phyloP scores from a whole-genome alignment of 2,797 vertebrate species.

The Diceros bicornis region DNA sequence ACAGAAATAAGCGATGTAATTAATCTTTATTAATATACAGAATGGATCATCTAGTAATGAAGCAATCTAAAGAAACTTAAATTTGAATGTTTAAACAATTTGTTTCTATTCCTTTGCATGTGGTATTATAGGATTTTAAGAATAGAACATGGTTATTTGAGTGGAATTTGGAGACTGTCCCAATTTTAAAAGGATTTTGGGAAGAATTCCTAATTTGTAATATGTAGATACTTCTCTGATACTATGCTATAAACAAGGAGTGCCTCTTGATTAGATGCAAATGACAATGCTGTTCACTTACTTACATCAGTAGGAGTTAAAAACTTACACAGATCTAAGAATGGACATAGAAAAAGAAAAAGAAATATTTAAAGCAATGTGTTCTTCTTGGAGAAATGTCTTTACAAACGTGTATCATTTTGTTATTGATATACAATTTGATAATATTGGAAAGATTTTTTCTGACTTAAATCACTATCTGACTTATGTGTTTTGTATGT shows the following conservation, averaged over 20 bases:
- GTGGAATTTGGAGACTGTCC: background rate
- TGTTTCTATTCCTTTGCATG: constrained; percentile 30
- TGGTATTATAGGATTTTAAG: background rate
- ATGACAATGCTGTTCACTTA: background rate
- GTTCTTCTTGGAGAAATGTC: background rate
- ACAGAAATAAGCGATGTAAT: constrained; percentile 53
- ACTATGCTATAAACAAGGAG: background rate
- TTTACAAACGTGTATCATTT: background rate
- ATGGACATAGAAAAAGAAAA: background rate
- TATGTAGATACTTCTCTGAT: background rate
- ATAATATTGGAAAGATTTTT: background rate
- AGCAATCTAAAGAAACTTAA: background rate
- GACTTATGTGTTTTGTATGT: constrained; percentile 55
- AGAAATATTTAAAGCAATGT: background rate
- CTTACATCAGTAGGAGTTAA: background rate
- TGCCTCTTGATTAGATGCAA: background rate
- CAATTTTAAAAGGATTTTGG: constrained; percentile 13
- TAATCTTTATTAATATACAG: constrained; percentile 48
- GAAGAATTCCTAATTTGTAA: background rate
- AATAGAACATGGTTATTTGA: background rate
- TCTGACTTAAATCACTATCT: background rate
- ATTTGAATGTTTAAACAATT: background rate
- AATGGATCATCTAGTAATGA: background rate
- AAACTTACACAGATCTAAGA: background rate
- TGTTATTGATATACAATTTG: background rate